Percentiles rank a stretch among this genome's conserved stretches.
Conservation (phyloP, 2,113 vertebrate genomes). For the Ochotona curzoniae region DNA sequence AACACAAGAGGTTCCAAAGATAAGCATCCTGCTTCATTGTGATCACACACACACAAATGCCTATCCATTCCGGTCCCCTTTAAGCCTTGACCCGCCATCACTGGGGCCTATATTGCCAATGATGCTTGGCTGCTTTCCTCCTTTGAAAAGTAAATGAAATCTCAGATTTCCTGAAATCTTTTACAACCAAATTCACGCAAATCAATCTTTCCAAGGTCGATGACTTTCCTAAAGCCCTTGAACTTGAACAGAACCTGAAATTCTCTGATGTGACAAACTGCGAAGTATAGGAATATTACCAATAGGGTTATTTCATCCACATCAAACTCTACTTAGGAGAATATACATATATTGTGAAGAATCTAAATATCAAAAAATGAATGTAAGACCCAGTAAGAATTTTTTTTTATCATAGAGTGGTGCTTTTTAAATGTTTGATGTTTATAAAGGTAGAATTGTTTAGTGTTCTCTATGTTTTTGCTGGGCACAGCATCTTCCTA, state of each 20-base stretch:
- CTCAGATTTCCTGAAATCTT: too few species aligned
- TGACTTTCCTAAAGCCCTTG: background rate
- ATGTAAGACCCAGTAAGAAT: background rate
- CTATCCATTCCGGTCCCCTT: too few species aligned
- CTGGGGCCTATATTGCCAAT: too few species aligned
- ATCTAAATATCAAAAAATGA: constrained; percentile 21
- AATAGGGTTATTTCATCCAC: background rate
- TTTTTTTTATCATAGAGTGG: background rate
- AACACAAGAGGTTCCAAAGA: too few species aligned
- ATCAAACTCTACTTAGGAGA: background rate
- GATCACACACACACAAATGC: too few species aligned
- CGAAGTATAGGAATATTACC: constrained; percentile 6
- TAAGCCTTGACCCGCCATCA: too few species aligned
- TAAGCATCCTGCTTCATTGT: too few species aligned
- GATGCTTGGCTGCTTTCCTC: too few species aligned
- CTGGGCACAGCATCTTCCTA: background rate
- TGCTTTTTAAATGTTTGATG: background rate
- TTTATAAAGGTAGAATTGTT: background rate
- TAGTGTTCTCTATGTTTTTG: background rate
- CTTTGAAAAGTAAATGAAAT: too few species aligned
- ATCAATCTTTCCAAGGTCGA: background rate
- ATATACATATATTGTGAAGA: background rate
- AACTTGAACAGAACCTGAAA: background rate
- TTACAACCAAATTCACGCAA: too few species aligned
- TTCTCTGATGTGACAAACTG: background rate